These are phyloP conservation scores for Scatophagus argus DNA, from an alignment of 2,113 vertebrate genomes.

Conservation along the genomic window DNA sequence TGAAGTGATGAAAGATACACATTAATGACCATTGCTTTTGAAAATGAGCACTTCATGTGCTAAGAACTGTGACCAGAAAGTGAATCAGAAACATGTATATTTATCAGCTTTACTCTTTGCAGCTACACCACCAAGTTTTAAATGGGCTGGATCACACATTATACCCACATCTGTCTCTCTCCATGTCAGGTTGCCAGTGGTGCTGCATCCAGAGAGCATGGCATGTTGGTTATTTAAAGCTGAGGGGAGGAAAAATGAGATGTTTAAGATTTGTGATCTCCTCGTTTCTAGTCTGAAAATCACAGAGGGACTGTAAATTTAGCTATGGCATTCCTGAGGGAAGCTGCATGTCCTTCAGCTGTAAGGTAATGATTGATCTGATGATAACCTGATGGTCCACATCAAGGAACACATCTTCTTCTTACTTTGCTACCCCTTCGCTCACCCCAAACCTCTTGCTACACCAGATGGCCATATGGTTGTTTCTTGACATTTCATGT, in stretches of 20 bases:
- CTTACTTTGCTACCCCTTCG: conserved; percentile 4
- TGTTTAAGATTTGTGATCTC: conserved; percentile 60
- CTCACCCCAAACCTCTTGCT: conserved; percentile 3
- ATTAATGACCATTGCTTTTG: conserved; percentile 16
- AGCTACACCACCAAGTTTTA: not conserved
- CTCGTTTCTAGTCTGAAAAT: conserved; percentile 3
- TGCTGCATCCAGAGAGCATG: conserved; percentile 17
- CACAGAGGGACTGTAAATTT: conserved; percentile 53
- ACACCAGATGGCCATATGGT: conserved; percentile 33
- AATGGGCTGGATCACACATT: not conserved
- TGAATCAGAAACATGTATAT: not conserved
- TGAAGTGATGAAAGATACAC: conserved; percentile 21
- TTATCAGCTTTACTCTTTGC: not conserved
- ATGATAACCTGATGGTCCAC: conserved; percentile 50
- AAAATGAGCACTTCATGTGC: conserved; percentile 13
- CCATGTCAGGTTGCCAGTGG: conserved; percentile 26
- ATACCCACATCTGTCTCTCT: conserved; percentile 12
- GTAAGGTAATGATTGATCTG: conserved; percentile 29
- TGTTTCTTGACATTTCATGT: conserved; percentile 3
- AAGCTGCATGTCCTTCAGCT: conserved; percentile 36
- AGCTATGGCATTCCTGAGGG: conserved; percentile 25
- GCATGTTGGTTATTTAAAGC: conserved; percentile 40
- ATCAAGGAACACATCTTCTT: conserved; percentile 44
- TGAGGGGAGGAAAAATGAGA: conserved; percentile 15
- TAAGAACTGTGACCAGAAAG: not conserved